These are phyloP conservation scores for Actenoides hombroni DNA, from an alignment of 2,113 vertebrate species.

Conservation along the genomic window DNA sequence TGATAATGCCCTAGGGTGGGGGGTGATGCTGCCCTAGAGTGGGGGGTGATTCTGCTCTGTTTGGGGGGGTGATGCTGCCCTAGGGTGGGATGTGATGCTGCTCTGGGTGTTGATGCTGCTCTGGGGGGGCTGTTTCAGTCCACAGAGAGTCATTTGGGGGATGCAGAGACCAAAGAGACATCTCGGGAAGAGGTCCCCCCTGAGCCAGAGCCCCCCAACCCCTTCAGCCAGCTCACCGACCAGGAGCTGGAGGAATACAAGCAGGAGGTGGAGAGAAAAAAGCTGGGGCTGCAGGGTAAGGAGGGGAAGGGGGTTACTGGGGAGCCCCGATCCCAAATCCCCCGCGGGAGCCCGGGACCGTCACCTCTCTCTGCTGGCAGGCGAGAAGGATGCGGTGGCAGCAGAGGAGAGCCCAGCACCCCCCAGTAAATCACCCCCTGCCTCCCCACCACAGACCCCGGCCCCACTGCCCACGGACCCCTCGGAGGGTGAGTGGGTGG, in stretches of 20 bases:
- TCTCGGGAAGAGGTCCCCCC: slow-evolving; percentile 58
- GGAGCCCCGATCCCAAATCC: background rate
- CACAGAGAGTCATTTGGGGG: slow-evolving; percentile 79
- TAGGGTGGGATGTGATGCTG: background rate
- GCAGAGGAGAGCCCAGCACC: slow-evolving; percentile 60
- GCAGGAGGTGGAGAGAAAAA: slow-evolving; percentile 94
- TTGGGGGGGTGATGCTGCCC: too few relatives aligned
- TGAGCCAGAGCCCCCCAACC: slow-evolving; percentile 88
- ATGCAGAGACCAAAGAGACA: slow-evolving; percentile 50
- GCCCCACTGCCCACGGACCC: slow-evolving; percentile 41
- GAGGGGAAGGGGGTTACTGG: slow-evolving; percentile 71
- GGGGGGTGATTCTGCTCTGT: too few relatives aligned
- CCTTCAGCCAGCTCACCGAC: slow-evolving; percentile 95
- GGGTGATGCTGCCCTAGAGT: background rate
- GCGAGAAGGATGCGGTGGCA: slow-evolving; percentile 44
- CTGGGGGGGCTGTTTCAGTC: slow-evolving; percentile 72
- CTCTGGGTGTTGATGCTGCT: background rate
- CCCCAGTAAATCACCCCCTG: slow-evolving; percentile 26
- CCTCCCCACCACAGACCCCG: slow-evolving; percentile 6
- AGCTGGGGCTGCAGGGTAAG: slow-evolving; percentile 82
- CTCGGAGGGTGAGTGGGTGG: slow-evolving; percentile 66
- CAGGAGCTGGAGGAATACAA: slow-evolving; percentile 95
- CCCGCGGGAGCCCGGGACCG: accelerated
- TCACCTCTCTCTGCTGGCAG: background rate
- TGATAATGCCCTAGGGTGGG: too few relatives aligned